Base-by-base conservation (phyloP, 2,888 invertebrate species). In the Parascotia fuliginaria region DNA sequence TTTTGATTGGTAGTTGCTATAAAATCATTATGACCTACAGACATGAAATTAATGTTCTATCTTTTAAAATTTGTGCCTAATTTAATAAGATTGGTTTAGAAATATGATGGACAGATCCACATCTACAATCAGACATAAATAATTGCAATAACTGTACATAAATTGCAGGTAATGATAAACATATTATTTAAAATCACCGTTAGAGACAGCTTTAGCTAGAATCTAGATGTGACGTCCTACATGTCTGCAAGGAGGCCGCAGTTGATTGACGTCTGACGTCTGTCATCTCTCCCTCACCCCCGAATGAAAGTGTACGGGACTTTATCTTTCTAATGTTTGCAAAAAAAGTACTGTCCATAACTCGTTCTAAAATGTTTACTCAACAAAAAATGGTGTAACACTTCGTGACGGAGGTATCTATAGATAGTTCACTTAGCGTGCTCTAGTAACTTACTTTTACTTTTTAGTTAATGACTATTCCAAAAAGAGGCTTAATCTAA, bases 271-370 rank as follows among this genome's bases (percentile, higher is more conserved):
- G 57, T 47, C 39, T 62, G 62, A 41, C 56, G 44, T 31, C n/a
- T n/a, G n/a, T n/a, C 31, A 27, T 19, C 24, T 19, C 50, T 27
- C 34, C 22, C 19, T 53, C 39, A 39, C 46, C 52, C 58, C 68
- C 42, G 52, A 73, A 78, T 76, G 81, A 79, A 80, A 80, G 81
- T 79, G 65, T 73, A 78, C 80, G 80, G 77, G 73, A 75, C 78
- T 77, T 76, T 75, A 65, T 56, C 64, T 49, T 52, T 61, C 55
- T 49, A 48, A 48, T 51, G 42, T 19, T 50, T 38, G 60, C 61
- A 72, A 67, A 68, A 65, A 74, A 19, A 55, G 31, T 52, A 60
- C 39, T 52, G 13, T 13, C 45, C 45, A 49, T 56, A 53, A 40
- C 45, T 49, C 55, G 67, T 28, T 34, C 65, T 39, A 57, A 67